Conservation (phyloP, 1,140 invertebrate genomes). For the Caerostris darwini region DNA sequence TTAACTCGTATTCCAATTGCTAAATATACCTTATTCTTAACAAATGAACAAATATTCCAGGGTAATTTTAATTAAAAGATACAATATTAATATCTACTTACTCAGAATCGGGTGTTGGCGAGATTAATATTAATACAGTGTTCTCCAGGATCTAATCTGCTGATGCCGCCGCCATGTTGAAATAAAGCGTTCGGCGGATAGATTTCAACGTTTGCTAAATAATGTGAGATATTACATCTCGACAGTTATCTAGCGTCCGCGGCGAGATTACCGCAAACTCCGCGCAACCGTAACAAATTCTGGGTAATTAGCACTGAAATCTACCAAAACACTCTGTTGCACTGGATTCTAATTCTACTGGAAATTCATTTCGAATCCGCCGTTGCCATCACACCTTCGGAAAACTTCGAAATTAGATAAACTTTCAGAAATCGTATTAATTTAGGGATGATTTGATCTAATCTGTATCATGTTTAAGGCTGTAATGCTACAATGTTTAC, state of each 20-base stretch:
- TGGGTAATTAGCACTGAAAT: neutral
- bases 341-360: neutral
- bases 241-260: constrained; percentile 14
- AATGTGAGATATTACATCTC: constrained; percentile 35
- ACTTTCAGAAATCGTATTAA: neutral
- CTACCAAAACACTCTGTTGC: constrained; percentile 11
- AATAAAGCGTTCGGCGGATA: neutral
- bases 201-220: constrained; percentile 24
- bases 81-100: no score
- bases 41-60: no score
- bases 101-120: neutral
- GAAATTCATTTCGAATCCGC: neutral
- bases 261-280: constrained; percentile 3
- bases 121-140: neutral
- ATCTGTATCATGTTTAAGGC: neutral
- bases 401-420: neutral
- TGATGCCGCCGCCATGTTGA: neutral
- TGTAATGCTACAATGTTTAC: no score
- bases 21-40: no score
- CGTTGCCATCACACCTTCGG: neutral
- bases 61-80: no score
- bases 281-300: constrained; percentile 28
- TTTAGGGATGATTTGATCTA: neutral
- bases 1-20: no score
- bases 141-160: neutral